A percentile compares a stretch with the other conserved stretches of the same genome.
phyloP scores from a whole-genome alignment of 2,113 vertebrate genomes.

The Sclerurus mexicanus region DNA sequence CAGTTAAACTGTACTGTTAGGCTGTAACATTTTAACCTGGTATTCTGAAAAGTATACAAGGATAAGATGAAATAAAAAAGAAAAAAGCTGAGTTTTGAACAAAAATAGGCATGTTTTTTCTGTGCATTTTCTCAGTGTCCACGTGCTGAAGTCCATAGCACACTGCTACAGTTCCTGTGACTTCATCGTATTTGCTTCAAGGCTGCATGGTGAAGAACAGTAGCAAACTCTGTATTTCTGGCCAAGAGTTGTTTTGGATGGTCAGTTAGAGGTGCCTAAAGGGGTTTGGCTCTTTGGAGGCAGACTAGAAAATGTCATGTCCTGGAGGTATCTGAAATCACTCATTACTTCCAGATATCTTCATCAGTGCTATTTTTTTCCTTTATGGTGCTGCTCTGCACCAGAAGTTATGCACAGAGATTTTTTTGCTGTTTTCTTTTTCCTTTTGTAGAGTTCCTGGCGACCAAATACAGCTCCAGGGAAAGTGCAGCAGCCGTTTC shows the following conservation, averaged over 20 bases:
- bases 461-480: constrained; percentile 87
- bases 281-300: background rate
- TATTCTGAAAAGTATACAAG: background rate
- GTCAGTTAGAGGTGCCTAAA: background rate
- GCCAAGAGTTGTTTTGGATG: background rate
- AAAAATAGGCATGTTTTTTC: background rate
- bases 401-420: background rate
- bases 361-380: background rate
- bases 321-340: background rate
- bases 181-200: background rate
- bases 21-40: background rate
- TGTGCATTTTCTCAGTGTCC: background rate
- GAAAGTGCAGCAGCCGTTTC: constrained; percentile 76
- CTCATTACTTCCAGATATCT: background rate
- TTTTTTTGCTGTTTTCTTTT: background rate
- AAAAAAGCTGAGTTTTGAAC: background rate
- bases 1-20: background rate
- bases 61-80: background rate
- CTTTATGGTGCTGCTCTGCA: background rate
- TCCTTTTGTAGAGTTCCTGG: constrained; percentile 68
- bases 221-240: background rate
- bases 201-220: background rate
- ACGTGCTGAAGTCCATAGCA: background rate
- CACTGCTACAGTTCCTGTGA: accelerated
- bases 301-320: background rate